Evolutionary conservation across 2,888 invertebrate genomes (phyloP).

Genomic region (Oegoconia quadripuncta): DNA sequence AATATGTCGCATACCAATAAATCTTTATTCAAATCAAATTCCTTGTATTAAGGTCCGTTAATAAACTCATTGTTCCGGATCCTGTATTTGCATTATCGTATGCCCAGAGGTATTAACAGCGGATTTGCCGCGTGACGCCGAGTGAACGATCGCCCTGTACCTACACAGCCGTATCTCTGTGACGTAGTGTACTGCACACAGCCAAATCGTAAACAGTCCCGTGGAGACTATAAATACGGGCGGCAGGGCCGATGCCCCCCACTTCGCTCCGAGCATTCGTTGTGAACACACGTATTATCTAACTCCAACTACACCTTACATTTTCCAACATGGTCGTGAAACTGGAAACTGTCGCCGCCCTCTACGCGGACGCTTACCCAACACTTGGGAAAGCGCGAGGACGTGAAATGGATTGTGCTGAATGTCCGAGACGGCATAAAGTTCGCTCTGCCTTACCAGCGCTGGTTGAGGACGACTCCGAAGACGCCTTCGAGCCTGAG

Average conservation of each 20-base stretch:
- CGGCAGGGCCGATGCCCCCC: conserved; percentile 40
- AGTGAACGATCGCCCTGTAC: not conserved
- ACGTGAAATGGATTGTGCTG: conserved; percentile 45
- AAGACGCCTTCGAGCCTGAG: conserved; percentile 49
- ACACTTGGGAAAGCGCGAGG: conserved; percentile 37
- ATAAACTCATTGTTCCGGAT: not conserved
- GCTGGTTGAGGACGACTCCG: conserved; percentile 56
- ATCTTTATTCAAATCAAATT: too few relatives aligned
- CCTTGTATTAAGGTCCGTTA: not conserved
- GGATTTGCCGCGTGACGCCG: not conserved
- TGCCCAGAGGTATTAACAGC: not conserved
- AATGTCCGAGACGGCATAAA: conserved; percentile 52
- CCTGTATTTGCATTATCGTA: too few relatives aligned
- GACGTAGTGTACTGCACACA: conserved; percentile 41
- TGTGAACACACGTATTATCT: conserved; percentile 37
- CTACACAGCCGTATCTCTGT: conserved; percentile 24
- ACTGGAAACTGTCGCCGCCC: conserved; percentile 52
- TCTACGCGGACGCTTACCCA: conserved; percentile 57
- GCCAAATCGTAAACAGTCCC: not conserved
- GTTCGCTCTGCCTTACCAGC: conserved; percentile 47
- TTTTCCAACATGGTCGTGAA: conserved; percentile 53
- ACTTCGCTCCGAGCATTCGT: conserved; percentile 44
- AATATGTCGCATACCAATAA: too few relatives aligned
- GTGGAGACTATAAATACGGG: conserved; percentile 46
- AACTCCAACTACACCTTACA: not conserved